These are phyloP conservation scores for Peromyscus melanophrys DNA, from an alignment of 2,797 vertebrate species.

Conservation along the genomic window DNA sequence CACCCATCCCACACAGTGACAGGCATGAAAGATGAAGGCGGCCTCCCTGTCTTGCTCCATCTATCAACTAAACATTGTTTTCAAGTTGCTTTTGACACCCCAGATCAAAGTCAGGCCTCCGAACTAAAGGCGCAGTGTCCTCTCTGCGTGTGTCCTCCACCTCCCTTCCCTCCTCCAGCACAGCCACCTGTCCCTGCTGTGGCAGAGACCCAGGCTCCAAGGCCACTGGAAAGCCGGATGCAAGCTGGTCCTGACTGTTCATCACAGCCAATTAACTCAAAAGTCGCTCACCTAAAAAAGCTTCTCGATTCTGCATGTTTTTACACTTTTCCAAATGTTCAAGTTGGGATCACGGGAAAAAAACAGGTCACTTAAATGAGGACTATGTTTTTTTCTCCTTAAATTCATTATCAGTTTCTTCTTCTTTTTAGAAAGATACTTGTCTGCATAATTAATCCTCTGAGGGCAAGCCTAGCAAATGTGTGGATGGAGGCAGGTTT, in stretches of 20 bases:
- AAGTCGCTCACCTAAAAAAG: slow-evolving; percentile 38
- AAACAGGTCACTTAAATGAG: slow-evolving; percentile 64
- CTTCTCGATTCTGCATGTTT: slow-evolving; percentile 56
- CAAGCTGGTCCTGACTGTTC: not conserved
- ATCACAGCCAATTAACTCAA: not conserved
- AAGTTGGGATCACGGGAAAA: not conserved
- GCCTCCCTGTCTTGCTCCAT: not conserved
- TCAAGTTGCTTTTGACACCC: not conserved
- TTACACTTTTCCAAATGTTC: slow-evolving; percentile 26
- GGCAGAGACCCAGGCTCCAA: not conserved
- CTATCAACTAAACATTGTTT: not conserved
- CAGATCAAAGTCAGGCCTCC: not conserved
- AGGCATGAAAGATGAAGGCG: not conserved
- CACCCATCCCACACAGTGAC: not conserved
- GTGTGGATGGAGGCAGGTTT: not conserved
- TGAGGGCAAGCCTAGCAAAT: not conserved
- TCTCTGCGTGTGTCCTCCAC: accelerated
- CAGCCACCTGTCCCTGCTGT: not conserved
- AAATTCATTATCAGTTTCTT: slow-evolving; percentile 70
- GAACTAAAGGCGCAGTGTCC: not conserved
- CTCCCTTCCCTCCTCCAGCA: no score
- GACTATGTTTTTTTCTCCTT: not conserved
- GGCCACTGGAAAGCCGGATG: not conserved
- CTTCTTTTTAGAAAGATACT: slow-evolving; percentile 78
- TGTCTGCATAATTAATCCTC: slow-evolving; percentile 79